Conservation (phyloP, 2,888 invertebrate species). For the Sericinus montela region DNA sequence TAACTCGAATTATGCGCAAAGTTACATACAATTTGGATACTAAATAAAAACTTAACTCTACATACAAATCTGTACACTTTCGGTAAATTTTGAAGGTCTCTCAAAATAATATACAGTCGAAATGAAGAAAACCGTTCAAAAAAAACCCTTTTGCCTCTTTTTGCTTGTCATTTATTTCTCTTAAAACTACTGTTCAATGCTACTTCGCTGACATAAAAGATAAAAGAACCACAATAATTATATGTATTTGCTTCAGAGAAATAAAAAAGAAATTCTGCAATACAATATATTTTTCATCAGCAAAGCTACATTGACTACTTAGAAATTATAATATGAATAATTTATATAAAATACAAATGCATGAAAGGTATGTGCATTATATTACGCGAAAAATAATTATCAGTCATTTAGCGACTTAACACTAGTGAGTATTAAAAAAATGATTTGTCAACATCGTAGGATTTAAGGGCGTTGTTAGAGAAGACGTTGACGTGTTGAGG, state of each 20-base stretch:
- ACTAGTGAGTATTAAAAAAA: slow-evolving; percentile 63
- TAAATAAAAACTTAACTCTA: slow-evolving; percentile 41
- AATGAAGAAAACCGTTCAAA: slow-evolving; percentile 67
- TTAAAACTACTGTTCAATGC: slow-evolving; percentile 40
- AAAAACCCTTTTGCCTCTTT: slow-evolving; percentile 64
- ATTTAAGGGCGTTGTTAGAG: slow-evolving; percentile 24
- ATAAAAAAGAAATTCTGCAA: neutral
- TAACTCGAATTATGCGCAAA: slow-evolving; percentile 70
- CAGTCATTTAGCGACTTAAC: slow-evolving; percentile 58
- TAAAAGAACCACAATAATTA: slow-evolving; percentile 12
- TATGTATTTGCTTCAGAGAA: neutral
- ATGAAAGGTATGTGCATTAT: slow-evolving; percentile 57
- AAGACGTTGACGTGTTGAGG: slow-evolving; percentile 37
- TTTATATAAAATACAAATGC: slow-evolving; percentile 67
- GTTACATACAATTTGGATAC: slow-evolving; percentile 42
- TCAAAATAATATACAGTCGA: slow-evolving; percentile 61
- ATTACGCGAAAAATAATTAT: slow-evolving; percentile 44
- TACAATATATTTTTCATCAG: slow-evolving; percentile 22
- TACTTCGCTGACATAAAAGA: slow-evolving; percentile 36
- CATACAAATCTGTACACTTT: slow-evolving; percentile 38
- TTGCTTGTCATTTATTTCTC: slow-evolving; percentile 64
- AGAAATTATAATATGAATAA: slow-evolving; percentile 41
- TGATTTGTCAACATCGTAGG: slow-evolving; percentile 21
- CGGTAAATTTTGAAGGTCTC: slow-evolving; percentile 64
- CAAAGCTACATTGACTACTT: slow-evolving; percentile 35